Evolutionary conservation across 2,888 invertebrate species (phyloP).

Genomic region (Yponomeuta sedellus): DNA sequence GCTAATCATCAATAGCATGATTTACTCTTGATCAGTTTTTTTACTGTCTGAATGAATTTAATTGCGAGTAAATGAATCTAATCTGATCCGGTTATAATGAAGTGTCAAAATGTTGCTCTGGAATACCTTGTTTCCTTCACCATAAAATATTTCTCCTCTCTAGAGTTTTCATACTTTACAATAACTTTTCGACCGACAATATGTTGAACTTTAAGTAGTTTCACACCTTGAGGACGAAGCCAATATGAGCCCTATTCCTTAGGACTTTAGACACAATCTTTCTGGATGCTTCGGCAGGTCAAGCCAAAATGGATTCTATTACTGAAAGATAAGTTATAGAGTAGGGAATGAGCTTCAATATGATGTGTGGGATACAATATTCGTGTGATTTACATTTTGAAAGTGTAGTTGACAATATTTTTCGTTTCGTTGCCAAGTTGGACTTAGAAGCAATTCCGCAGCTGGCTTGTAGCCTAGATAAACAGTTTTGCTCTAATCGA

Average conservation of each 20-base stretch:
- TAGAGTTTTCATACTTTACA: constrained; percentile 8
- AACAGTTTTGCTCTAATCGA: neutral
- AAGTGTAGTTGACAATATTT: constrained; percentile 3
- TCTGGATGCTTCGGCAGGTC: neutral
- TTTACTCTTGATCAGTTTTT: no score
- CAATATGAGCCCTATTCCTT: neutral
- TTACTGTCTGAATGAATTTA: no score
- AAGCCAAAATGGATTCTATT: neutral
- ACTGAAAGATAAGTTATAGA: neutral
- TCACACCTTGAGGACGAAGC: neutral
- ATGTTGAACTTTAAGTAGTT: constrained; percentile 1
- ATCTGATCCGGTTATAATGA: no score
- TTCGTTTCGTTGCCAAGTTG: neutral
- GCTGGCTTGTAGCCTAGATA: neutral
- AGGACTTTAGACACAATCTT: neutral
- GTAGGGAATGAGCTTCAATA: neutral
- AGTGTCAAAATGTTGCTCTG: neutral
- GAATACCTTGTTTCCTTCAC: neutral
- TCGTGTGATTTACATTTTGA: neutral
- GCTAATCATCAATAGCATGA: no score
- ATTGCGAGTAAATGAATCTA: no score
- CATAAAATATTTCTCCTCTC: neutral
- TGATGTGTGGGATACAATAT: neutral
- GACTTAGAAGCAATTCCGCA: neutral
- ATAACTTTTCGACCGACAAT: neutral